Percentiles rank a stretch among this genome's conserved stretches.
phyloP scores from a whole-genome alignment of 2,113 vertebrate genomes.

The Greenwoodochromis staneri region DNA sequence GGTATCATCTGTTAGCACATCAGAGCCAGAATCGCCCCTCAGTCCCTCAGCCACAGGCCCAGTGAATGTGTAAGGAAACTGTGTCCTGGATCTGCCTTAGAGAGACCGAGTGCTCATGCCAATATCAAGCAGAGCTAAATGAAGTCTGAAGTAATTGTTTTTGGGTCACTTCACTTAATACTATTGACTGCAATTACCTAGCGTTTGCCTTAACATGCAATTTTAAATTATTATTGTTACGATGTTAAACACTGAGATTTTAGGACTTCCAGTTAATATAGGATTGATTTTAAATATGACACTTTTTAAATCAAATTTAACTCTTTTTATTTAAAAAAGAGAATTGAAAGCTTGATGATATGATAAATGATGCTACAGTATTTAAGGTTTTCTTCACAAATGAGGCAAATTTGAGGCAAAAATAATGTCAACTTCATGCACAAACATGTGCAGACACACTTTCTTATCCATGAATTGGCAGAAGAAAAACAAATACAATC shows the following conservation, averaged over 20 bases:
- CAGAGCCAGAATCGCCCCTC: background rate
- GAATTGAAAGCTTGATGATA: background rate
- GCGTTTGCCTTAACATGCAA: background rate
- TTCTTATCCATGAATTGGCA: background rate
- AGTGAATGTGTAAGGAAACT: background rate
- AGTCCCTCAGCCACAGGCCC: background rate
- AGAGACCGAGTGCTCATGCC: background rate
- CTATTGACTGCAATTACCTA: background rate
- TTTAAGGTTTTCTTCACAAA: background rate
- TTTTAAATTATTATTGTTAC: background rate
- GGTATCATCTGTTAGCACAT: constrained; percentile 54
- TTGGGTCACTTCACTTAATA: background rate
- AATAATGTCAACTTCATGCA: background rate
- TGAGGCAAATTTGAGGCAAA: background rate
- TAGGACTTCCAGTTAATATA: background rate
- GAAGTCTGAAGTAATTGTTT: background rate
- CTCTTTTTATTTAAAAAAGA: background rate
- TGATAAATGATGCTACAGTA: background rate
- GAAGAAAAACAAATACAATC: background rate
- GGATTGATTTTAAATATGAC: background rate
- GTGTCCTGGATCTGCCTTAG: background rate
- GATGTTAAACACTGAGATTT: background rate
- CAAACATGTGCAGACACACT: background rate
- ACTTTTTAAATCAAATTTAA: background rate
- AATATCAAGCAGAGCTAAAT: background rate